Base-by-base conservation (phyloP, 2,797 vertebrate genomes). In the Harpagifer antarcticus region DNA sequence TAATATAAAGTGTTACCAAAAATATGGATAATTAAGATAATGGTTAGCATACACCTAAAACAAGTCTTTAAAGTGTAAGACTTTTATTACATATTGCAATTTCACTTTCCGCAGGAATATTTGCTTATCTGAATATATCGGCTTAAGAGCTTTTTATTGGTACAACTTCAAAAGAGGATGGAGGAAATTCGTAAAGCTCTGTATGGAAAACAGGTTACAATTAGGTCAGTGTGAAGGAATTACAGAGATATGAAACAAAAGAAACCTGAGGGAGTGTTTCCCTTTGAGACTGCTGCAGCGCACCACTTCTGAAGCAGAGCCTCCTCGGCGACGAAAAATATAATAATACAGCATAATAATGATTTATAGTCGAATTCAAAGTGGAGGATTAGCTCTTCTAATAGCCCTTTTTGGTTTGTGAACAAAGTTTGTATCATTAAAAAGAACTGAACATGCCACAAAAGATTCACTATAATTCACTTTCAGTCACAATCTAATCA, bases 211-310 rank as follows among this genome's bases (percentile, higher is more conserved):
- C 62, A 82, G 84, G 77, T 84, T 81, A 85, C 83, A 92, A 91
- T 83, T 89, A 82, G 83, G 81, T 79, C 81, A 82, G 73, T 79
- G 67, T 81, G 82, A 70, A 88, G 79, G 78, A 86, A 86, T 83
- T 85, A 74, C 70, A 74, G 59, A 53, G 72, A 84, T 87, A 68
- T 84, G 66, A 65, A 84, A 79, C 52, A 68, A 82, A 83, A 72
- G 82, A 63, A 77, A 56, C 82, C 66, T 68, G 59, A 83, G 79
- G 87, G 53, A 69, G 27, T 61, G 50, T 82, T 84, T 90, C 72
- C 81, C 65, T 45, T 70, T 78, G 82, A 73, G 86, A 74, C 66
- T 80, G 69, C 73, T 55, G 72, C 75, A 63, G 47, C 19, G 17
- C 63, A 62, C 40, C 42, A 55, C 66, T 72, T 81, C 59, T 78